Evolutionary conservation across 30 jellyfish, hydroid and myxozoan species (phyloP).

Genomic region (Haliclystus octoradiatus): DNA sequence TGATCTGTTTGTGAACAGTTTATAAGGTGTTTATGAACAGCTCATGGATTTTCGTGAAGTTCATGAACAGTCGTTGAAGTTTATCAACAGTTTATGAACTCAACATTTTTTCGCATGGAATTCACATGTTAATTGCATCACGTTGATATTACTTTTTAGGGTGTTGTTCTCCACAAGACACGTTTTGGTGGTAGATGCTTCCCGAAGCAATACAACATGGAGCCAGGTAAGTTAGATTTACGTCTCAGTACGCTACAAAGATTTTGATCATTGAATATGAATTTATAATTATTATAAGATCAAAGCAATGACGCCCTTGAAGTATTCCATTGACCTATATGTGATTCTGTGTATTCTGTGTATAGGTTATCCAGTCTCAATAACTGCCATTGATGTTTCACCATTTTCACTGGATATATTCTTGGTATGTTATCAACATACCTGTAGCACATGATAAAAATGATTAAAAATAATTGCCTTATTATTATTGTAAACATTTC

Average conservation of each 20-base stretch:
- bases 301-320: too few species aligned
- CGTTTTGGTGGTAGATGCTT: conserved; percentile 73
- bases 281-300: too few species aligned
- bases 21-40: too few species aligned
- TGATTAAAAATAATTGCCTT: too few species aligned
- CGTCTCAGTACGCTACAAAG: not conserved
- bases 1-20: too few species aligned
- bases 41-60: too few species aligned
- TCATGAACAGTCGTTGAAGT: too few species aligned
- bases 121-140: too few species aligned
- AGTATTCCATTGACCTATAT: too few species aligned
- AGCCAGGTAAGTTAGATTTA: conserved; percentile 2
- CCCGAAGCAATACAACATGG: conserved; percentile 34
- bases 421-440: conserved; percentile 38
- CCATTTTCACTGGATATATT: conserved; percentile 70
- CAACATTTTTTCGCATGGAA: too few species aligned
- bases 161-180: conserved; percentile 52
- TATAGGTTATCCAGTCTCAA: conserved; percentile 21
- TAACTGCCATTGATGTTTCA: conserved; percentile 50
- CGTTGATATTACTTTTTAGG: conserved; percentile 51
- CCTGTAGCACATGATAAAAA: not conserved
- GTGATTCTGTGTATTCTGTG: not conserved
- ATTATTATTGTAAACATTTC: too few species aligned
- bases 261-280: conserved; percentile 3
- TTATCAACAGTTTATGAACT: too few species aligned